phyloP scores from a whole-genome alignment of 2,888 invertebrate genomes.

The Sesia bembeciformis region DNA sequence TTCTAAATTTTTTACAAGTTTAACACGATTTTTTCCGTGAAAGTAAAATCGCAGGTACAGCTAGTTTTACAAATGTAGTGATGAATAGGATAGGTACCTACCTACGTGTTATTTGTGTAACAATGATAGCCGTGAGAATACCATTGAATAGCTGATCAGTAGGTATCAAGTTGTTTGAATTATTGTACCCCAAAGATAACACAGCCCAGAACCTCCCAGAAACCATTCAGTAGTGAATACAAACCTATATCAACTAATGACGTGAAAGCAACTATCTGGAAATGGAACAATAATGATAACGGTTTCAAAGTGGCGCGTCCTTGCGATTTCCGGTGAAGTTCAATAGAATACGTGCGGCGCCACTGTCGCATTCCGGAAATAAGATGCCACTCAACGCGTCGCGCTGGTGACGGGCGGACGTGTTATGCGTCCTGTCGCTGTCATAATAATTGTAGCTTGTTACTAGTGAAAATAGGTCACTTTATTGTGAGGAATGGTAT shows the following conservation, averaged over 20 bases:
- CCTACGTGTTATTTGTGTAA: too few species aligned
- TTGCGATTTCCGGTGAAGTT: constrained; percentile 30
- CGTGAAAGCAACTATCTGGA: background rate
- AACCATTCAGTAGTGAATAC: too few species aligned
- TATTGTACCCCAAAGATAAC: too few species aligned
- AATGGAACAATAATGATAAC: background rate
- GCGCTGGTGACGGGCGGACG: constrained; percentile 34
- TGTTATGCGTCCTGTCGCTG: constrained; percentile 5
- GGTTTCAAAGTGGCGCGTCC: constrained; percentile 21
- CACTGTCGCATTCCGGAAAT: constrained; percentile 44
- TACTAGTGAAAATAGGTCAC: background rate
- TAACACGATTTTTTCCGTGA: too few species aligned
- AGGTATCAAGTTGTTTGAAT: too few species aligned
- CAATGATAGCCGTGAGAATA: too few species aligned
- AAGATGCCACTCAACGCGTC: constrained; percentile 52
- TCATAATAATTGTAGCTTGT: background rate
- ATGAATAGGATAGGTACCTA: too few species aligned
- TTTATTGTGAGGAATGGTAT: background rate
- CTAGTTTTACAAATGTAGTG: too few species aligned
- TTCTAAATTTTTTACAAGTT: too few species aligned
- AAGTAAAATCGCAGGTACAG: too few species aligned
- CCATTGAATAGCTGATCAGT: too few species aligned
- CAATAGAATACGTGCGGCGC: constrained; percentile 26
- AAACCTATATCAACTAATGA: background rate
- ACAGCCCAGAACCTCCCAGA: too few species aligned